Evolutionary conservation across 2,888 invertebrate species (phyloP), one percentile per base, ranked within the genome.

Genomic region (Dolomedes plantarius): DNA sequence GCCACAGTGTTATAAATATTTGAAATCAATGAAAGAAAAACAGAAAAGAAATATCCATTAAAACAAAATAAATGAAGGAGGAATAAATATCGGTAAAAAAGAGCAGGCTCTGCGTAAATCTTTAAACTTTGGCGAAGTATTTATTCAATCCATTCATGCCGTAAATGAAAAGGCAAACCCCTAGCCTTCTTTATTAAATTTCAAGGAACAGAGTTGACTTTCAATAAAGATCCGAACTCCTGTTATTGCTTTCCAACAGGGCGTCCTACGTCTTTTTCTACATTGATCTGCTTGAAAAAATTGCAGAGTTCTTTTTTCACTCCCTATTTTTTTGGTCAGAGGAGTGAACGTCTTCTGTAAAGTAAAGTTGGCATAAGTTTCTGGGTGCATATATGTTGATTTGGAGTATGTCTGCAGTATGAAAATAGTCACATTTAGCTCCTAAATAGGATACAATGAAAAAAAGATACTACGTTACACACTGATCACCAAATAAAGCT

Each of bases 121-220:
- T 83, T 83, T 83, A 72, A 83, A 83, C 69, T 82, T 76, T 68
- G 41, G 82, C 80, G 68, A 82, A 82, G 76, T 83, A 77, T 83
- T 83, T 83, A 83, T 83, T 50, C 83, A 83, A 83, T 83, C 77
- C 83, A 83, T 83, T 83, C 83, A 77, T 83, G 69, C 76, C 83
- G 76, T 83, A 83, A 83, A 83, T 83, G 83, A 83, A 83, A 83
- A 83, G 76, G 83, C 83, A 77, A 83, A 83, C 77, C 68, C 41
- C 62, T 29, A 68, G 67, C 74, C 67, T 77, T 83, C 83, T 83
- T 83, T 83, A 83, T 83, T 83, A 83, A 83, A 83, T 83, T 83
- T 83, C 65, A 65, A 71, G 71, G 76, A 72, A 83, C 83, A 83
- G 72, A 83, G 83, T 83, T 83, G 83, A 77, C 83, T 83, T 83